These are phyloP conservation scores for Caenorhabditis auriculariae DNA, from an alignment of 2,888 invertebrate species.

Conservation along the genomic window DNA sequence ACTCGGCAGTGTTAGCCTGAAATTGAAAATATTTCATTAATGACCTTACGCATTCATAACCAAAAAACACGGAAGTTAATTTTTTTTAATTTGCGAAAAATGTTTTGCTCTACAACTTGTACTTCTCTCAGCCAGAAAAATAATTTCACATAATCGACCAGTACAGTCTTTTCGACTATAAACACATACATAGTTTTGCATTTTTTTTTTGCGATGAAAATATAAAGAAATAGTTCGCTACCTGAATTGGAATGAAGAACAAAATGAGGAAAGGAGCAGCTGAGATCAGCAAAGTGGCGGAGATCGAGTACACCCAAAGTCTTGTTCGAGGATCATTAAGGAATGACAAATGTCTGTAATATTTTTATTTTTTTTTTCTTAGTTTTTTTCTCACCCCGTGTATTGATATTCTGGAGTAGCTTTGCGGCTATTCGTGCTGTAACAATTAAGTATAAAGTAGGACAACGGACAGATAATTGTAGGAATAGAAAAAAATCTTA, in stretches of 20 bases:
- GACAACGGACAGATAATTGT: too few relatives aligned
- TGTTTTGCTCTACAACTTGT: too few relatives aligned
- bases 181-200: not conserved
- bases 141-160: not conserved
- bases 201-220: not conserved
- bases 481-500: too few relatives aligned
- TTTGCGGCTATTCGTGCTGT: slow-evolving; percentile 11
- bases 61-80: too few relatives aligned
- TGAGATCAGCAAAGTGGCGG: slow-evolving; percentile 87
- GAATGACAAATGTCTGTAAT: slow-evolving; percentile 51
- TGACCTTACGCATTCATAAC: not conserved
- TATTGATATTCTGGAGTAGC: slow-evolving; percentile 18
- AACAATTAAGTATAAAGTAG: too few relatives aligned
- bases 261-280: slow-evolving; percentile 90
- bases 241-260: slow-evolving; percentile 86
- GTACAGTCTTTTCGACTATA: too few relatives aligned
- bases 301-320: slow-evolving; percentile 60
- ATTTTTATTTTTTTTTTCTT: too few relatives aligned
- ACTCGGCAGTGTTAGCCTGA: slow-evolving; percentile 55
- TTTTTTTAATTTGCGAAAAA: too few relatives aligned
- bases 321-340: slow-evolving; percentile 54
- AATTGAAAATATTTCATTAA: not conserved
- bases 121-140: too few relatives aligned
- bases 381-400: slow-evolving; percentile 11
- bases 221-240: slow-evolving; percentile 8